A percentile compares a stretch with the other conserved stretches of the same genome.
Conservation (phyloP, 2,888 invertebrate species). For the Drosophila villosipedis region DNA sequence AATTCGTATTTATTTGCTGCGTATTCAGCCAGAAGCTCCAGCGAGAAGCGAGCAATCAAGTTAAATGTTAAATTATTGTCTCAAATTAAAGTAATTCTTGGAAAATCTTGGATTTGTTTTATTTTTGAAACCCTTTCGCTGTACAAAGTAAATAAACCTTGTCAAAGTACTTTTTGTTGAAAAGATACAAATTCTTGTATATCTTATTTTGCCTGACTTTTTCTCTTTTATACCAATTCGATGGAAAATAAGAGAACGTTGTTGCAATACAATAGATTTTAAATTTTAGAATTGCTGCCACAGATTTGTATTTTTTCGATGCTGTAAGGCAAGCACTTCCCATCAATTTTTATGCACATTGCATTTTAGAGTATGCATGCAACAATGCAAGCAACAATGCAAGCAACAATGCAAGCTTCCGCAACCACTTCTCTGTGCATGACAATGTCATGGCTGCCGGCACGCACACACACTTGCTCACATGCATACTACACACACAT, state of each 20-base stretch:
- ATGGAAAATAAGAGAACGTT: not conserved
- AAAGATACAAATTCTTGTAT: not conserved
- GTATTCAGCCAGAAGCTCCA: too few species aligned
- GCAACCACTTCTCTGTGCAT: conserved; percentile 35
- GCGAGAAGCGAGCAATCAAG: not conserved
- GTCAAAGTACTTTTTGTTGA: not conserved
- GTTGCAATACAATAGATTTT: not conserved
- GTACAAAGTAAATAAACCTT: not conserved
- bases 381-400: conserved; percentile 17
- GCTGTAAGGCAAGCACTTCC: not conserved
- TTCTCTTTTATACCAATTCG: not conserved
- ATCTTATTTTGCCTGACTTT: not conserved
- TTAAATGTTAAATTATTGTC: not conserved
- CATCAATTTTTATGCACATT: conserved; percentile 4
- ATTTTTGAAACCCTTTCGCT: not conserved
- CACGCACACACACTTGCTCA: not conserved
- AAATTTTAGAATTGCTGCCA: not conserved
- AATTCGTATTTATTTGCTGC: not conserved
- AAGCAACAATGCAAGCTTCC: conserved; percentile 21
- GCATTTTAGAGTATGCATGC: conserved; percentile 11
- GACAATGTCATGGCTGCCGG: conserved; percentile 58
- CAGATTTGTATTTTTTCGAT: not conserved
- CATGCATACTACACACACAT: not conserved
- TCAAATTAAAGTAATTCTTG: not conserved
- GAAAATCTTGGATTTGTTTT: not conserved